Percentiles rank a stretch among this genome's conserved stretches.
phyloP scores from a whole-genome alignment of 2,113 vertebrate species.

The Ceyx melanurus region DNA sequence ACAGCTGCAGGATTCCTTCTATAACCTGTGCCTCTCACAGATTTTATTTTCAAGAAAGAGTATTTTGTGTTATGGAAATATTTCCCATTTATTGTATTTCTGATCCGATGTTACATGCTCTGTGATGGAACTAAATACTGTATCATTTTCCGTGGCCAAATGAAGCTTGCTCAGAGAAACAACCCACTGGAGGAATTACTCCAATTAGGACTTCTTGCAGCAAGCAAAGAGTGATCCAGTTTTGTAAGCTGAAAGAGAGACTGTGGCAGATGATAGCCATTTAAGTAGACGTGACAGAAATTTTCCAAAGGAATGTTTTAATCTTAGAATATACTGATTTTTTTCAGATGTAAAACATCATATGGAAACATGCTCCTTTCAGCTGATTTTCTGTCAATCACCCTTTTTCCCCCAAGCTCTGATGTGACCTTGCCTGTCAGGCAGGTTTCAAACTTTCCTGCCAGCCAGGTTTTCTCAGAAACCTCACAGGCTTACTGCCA shows the following conservation, averaged over 20 bases:
- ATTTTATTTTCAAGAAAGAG: not conserved
- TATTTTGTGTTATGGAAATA: not conserved
- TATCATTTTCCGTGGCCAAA: not conserved
- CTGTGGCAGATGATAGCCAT: not conserved
- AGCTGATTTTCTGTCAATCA: conserved; percentile 14
- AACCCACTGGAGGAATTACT: conserved; percentile 12
- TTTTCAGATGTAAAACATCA: conserved; percentile 11
- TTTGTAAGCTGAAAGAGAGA: not conserved
- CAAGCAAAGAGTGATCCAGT: not conserved
- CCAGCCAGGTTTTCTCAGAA: conserved; percentile 11
- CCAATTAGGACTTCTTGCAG: not conserved
- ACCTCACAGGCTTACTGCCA: not conserved
- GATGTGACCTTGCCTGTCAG: not conserved
- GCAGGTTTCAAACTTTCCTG: conserved; percentile 16
- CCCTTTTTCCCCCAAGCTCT: not conserved
- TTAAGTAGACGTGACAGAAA: not conserved
- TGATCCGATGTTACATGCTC: not conserved
- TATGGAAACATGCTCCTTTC: not conserved
- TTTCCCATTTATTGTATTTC: conserved; percentile 17
- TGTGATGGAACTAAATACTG: not conserved
- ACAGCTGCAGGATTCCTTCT: not conserved
- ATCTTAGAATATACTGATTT: not conserved
- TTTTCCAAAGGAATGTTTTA: not conserved
- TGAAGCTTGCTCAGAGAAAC: not conserved
- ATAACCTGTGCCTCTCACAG: not conserved